Conservation (phyloP, 2,113 vertebrate species). For the Chloroceryle aenea region DNA sequence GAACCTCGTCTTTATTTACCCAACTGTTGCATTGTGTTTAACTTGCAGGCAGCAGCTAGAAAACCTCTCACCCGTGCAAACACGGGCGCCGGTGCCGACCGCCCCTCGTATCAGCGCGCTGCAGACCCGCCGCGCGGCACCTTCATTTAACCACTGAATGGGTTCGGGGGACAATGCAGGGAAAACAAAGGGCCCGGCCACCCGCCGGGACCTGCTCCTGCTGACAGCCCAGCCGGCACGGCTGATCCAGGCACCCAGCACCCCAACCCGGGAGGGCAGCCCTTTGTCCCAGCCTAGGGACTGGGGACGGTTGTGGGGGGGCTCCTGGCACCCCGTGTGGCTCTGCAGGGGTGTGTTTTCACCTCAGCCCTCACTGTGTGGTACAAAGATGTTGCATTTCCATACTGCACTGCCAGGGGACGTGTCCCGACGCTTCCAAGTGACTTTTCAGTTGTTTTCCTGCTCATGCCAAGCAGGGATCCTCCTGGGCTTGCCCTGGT, state of each 20-base stretch:
- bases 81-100: not conserved
- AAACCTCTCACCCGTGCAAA: constrained; percentile 23
- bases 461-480: not conserved
- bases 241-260: not conserved
- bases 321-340: not conserved
- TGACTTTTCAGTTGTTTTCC: not conserved
- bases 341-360: not conserved
- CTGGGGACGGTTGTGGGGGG: not conserved
- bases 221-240: constrained; percentile 24
- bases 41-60: not conserved
- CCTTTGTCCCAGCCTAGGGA: not conserved
- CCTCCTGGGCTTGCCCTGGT: not conserved
- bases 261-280: not conserved
- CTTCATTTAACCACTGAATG: constrained; percentile 39
- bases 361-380: not conserved
- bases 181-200: constrained; percentile 47
- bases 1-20: not conserved
- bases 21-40: not conserved
- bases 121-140: constrained; percentile 28
- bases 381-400: not conserved
- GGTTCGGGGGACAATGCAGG: constrained; percentile 11
- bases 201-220: constrained; percentile 34
- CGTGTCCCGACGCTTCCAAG: not conserved
- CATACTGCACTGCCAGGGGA: not conserved
- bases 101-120: constrained; percentile 39